These are phyloP conservation scores for Agelastica alni DNA, from an alignment of 2,888 invertebrate species.

Conservation along the genomic window DNA sequence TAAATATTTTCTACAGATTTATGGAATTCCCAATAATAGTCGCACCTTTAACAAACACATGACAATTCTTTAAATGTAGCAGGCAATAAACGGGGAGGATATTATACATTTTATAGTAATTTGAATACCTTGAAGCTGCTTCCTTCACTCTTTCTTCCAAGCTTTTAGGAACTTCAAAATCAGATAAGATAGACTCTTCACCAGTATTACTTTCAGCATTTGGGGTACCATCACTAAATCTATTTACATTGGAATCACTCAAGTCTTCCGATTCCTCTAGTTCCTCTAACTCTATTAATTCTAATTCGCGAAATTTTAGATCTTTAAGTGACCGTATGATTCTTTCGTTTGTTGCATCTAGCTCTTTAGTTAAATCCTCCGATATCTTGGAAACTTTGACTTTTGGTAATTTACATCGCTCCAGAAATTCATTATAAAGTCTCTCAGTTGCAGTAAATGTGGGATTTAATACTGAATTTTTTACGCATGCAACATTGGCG, in stretches of 20 bases:
- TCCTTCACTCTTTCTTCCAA: conserved; percentile 24
- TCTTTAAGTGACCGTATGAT: neutral
- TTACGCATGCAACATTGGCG: no score
- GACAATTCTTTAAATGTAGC: no score
- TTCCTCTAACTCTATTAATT: conserved; percentile 14
- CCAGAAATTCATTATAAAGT: neutral
- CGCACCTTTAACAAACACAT: conserved; percentile 22
- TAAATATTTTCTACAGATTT: conserved; percentile 23
- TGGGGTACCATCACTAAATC: neutral
- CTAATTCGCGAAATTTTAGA: neutral
- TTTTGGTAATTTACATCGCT: neutral
- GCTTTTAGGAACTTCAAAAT: conserved; percentile 11
- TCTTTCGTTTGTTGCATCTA: neutral
- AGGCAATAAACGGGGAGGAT: neutral
- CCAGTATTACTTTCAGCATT: conserved; percentile 1
- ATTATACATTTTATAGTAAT: no score
- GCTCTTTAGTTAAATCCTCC: neutral
- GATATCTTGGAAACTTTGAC: neutral
- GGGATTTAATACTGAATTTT: no score
- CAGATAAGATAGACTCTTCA: conserved; percentile 3
- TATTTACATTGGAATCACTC: conserved; percentile 5
- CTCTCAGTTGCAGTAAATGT: no score
- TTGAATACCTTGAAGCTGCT: conserved; percentile 24
- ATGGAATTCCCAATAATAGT: conserved; percentile 22
- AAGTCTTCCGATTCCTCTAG: conserved; percentile 15